Evolutionary conservation across 2,113 vertebrate genomes (phyloP), one percentile per base, ranked within the genome.

Genomic region (Poeciliopsis retropinna): DNA sequence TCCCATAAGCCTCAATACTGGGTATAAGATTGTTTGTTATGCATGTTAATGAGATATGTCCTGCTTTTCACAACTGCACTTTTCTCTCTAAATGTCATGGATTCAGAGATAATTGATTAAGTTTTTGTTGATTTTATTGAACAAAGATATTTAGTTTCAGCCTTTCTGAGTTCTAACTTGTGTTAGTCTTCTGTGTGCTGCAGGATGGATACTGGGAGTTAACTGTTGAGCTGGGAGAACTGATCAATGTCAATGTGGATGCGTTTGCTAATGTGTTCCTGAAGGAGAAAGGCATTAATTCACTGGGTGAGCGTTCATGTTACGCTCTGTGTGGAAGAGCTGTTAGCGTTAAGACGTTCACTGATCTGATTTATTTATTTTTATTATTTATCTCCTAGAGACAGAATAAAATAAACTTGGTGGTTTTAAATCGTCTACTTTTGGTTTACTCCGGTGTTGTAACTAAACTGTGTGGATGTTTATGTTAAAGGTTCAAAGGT

Each of bases 151-250:
- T 47, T 19, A 19, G 17, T 22, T 17, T 47, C 44, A 47, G 7
- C 44, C 17, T 54, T 54, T 10, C 51, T 57, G 51, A 57, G 51
- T 22, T 57, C 7, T n/a, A 57, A 57, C 51, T 25, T n/a, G 51
- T 10, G 51, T 47, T 6, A 17, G 10, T 57, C 25, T 57, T 57
- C 7, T 87, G 25, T 71, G 31, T 75, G 41, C 89, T 86, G 34
- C 72, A 97, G 96, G 94, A 95, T 2, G 96, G 96, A 27, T 98
- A 89, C 88, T 97, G 96, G 96, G 92, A 95, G 81, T 85, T 95
- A 44, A 95, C 86, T 7, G 31, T 68, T 1, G 85, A 88, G 44
- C 91, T 98, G 70, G 95, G 95, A 13, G 29, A 67, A 22, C 66
- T 94, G 31, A 69, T 97, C 19, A 80, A 88, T 0, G 69, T 96